A percentile compares a stretch with the other conserved stretches of the same genome.
These are phyloP conservation scores for Setophaga kirtlandii DNA, from an alignment of 2,113 vertebrate genomes.

Conservation along the genomic window DNA sequence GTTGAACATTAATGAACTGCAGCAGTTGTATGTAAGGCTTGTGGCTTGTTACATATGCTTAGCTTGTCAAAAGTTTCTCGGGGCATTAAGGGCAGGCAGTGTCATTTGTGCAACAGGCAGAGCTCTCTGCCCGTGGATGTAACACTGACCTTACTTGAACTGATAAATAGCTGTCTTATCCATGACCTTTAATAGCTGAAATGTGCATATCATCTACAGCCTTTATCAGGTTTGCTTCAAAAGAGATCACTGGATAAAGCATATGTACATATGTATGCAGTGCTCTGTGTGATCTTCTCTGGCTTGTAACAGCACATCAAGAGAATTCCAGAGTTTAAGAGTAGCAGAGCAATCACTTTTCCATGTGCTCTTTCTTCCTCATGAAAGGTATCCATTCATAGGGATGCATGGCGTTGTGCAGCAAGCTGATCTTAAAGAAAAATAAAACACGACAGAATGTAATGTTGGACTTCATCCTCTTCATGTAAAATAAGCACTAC, in stretches of 20 bases:
- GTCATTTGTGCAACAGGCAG: neutral
- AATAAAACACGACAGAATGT: fast-evolving
- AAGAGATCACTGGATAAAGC: neutral
- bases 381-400: neutral
- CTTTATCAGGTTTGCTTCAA: neutral
- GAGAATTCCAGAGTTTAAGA: neutral
- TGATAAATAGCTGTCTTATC: neutral
- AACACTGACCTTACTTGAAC: slow-evolving; percentile 15
- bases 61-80: neutral
- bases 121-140: neutral
- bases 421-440: neutral
- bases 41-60: neutral
- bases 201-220: neutral
- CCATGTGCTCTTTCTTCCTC: neutral
- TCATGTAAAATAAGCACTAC: neutral
- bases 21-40: neutral
- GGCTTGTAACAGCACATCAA: neutral
- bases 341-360: neutral
- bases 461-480: neutral
- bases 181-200: neutral
- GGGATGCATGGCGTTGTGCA: neutral
- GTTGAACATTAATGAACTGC: neutral
- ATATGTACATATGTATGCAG: neutral
- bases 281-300: neutral
- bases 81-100: neutral